Conservation (phyloP, 2,888 invertebrate species). For the Xestia xanthographa region DNA sequence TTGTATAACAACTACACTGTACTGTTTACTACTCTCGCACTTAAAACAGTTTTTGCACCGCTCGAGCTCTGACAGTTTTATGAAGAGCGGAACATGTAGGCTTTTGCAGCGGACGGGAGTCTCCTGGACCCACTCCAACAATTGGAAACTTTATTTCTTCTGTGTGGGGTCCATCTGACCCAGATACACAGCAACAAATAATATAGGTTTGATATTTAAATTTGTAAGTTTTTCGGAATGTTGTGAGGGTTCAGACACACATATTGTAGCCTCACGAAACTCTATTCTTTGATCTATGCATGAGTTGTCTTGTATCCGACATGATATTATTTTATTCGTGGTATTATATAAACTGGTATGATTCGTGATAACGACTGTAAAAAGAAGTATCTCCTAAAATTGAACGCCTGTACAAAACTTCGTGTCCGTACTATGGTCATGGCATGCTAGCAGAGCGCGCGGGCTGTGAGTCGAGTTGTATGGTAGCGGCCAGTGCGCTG, state of each 20-base stretch:
- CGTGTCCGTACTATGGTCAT: not conserved
- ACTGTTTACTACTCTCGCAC: not conserved
- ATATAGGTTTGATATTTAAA: not conserved
- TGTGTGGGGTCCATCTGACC: constrained; percentile 44
- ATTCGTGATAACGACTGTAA: too few relatives aligned
- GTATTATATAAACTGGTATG: too few relatives aligned
- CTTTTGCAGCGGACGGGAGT: constrained; percentile 5
- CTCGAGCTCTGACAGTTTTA: constrained; percentile 8
- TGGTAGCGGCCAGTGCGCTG: too few relatives aligned
- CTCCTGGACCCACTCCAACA: constrained; percentile 73
- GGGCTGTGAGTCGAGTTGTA: too few relatives aligned
- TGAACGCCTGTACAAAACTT: too few relatives aligned
- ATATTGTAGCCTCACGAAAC: too few relatives aligned
- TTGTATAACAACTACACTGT: not conserved
- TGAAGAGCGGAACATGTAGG: constrained; percentile 5
- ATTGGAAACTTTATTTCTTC: constrained; percentile 70
- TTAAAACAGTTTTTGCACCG: not conserved
- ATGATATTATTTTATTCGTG: too few relatives aligned
- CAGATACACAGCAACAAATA: constrained; percentile 18
- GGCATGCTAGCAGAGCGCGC: too few relatives aligned
- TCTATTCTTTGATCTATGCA: too few relatives aligned
- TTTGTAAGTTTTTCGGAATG: not conserved
- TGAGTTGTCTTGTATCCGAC: too few relatives aligned
- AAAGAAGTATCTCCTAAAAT: too few relatives aligned
- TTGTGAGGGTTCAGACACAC: not conserved